phyloP scores from a whole-genome alignment of 2,888 invertebrate species.

The Amitus sp. region DNA sequence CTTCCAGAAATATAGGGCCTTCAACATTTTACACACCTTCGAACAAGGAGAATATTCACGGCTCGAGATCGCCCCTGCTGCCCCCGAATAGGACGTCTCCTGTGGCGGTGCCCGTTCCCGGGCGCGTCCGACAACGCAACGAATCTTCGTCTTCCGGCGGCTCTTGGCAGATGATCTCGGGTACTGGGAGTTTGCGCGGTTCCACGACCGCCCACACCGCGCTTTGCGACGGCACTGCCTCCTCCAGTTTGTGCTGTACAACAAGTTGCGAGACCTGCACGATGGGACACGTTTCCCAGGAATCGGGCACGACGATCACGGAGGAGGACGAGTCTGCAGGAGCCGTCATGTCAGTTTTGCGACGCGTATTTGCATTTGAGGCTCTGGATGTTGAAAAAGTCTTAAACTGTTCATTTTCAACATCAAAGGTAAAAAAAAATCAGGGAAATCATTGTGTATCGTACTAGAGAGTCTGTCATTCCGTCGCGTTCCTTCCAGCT shows the following conservation, averaged over 20 bases:
- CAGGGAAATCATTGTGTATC: too few relatives aligned
- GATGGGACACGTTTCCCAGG: conserved; percentile 62
- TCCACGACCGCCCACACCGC: conserved; percentile 65
- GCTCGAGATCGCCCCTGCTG: conserved; percentile 58
- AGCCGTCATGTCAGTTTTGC: conserved; percentile 48
- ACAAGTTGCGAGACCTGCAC: conserved; percentile 54
- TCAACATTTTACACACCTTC: conserved; percentile 54
- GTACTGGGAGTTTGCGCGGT: conserved; percentile 73
- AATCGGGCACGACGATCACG: conserved; percentile 65
- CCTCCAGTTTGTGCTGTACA: conserved; percentile 50
- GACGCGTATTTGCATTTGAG: neutral
- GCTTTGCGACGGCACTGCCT: conserved; percentile 52
- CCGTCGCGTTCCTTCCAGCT: too few relatives aligned
- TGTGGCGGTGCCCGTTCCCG: conserved; percentile 72
- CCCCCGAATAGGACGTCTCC: conserved; percentile 70
- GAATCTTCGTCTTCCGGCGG: conserved; percentile 71
- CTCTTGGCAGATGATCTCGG: conserved; percentile 78
- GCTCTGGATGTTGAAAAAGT: too few relatives aligned
- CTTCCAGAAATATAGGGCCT: conserved; percentile 56
- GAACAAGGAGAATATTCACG: conserved; percentile 55
- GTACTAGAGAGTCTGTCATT: too few relatives aligned
- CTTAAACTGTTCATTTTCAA: too few relatives aligned
- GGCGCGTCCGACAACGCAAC: conserved; percentile 69
- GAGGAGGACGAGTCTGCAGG: conserved; percentile 61
- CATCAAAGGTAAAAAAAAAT: too few relatives aligned